Conservation (phyloP, 2,797 vertebrate genomes). For the Siniperca scherzeri region DNA sequence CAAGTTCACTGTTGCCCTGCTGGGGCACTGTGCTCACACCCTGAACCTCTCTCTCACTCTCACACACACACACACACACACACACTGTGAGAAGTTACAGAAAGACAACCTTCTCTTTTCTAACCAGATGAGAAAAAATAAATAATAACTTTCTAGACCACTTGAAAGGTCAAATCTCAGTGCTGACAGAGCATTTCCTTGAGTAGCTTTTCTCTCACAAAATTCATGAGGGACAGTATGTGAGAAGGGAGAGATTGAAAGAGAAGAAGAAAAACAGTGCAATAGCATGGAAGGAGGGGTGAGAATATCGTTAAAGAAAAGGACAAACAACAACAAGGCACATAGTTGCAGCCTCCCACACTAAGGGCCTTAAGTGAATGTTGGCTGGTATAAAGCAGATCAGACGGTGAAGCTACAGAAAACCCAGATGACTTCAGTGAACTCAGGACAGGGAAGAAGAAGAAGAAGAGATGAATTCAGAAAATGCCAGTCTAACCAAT, state of each 20-base stretch:
- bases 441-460: conserved; percentile 29
- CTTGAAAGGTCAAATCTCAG: conserved; percentile 43
- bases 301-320: conserved; percentile 36
- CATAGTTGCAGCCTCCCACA: conserved; percentile 38
- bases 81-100: conserved; percentile 71
- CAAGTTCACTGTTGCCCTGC: conserved; percentile 66
- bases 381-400: conserved; percentile 14
- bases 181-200: conserved; percentile 55
- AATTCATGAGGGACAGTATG: conserved; percentile 16
- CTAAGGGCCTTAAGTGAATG: conserved; percentile 2
- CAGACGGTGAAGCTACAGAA: conserved; percentile 5
- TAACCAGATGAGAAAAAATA: conserved; percentile 60
- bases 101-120: conserved; percentile 70
- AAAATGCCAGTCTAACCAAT: conserved; percentile 67
- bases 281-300: conserved; percentile 3
- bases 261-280: background rate
- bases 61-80: conserved; percentile 33
- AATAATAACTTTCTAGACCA: conserved; percentile 36
- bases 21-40: conserved; percentile 63
- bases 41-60: conserved; percentile 7
- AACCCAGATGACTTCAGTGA: conserved; percentile 38
- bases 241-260: conserved; percentile 18
- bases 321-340: conserved; percentile 46
- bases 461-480: conserved; percentile 37
- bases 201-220: conserved; percentile 39